Evolutionary conservation across 2,888 invertebrate species (phyloP).

Genomic region (Monochamus alternatus): DNA sequence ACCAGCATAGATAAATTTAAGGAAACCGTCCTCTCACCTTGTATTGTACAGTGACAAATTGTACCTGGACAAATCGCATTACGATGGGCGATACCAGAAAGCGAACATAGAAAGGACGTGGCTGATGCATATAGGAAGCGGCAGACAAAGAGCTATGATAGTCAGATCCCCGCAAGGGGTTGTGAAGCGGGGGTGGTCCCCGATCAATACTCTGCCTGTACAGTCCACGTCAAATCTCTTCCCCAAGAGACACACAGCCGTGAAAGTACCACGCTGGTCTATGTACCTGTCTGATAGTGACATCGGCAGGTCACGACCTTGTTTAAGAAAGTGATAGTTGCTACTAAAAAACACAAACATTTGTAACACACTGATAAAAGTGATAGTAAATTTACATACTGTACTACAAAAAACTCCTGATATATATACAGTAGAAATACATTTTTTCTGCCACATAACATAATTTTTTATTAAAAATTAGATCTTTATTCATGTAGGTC

Average conservation of each 20-base stretch:
- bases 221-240: conserved; percentile 60
- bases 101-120: conserved; percentile 35
- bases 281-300: conserved; percentile 9
- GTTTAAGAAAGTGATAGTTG: neutral
- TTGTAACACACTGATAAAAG: too few species aligned
- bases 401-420: too few species aligned
- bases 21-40: neutral
- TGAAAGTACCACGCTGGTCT: conserved; percentile 43
- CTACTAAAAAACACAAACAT: neutral
- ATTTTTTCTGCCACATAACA: too few species aligned
- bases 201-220: conserved; percentile 65
- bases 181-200: conserved; percentile 58
- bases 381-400: too few species aligned
- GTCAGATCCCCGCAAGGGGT: conserved; percentile 60
- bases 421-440: too few species aligned
- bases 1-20: too few species aligned
- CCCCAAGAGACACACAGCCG: conserved; percentile 54
- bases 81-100: conserved; percentile 29
- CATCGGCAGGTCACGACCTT: neutral
- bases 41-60: conserved; percentile 28
- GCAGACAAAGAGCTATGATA: conserved; percentile 60
- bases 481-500: too few species aligned
- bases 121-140: conserved; percentile 55
- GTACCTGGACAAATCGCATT: conserved; percentile 36
- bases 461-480: too few species aligned